Base-by-base conservation (phyloP, 2,113 vertebrate genomes). In the Prinia subflava region DNA sequence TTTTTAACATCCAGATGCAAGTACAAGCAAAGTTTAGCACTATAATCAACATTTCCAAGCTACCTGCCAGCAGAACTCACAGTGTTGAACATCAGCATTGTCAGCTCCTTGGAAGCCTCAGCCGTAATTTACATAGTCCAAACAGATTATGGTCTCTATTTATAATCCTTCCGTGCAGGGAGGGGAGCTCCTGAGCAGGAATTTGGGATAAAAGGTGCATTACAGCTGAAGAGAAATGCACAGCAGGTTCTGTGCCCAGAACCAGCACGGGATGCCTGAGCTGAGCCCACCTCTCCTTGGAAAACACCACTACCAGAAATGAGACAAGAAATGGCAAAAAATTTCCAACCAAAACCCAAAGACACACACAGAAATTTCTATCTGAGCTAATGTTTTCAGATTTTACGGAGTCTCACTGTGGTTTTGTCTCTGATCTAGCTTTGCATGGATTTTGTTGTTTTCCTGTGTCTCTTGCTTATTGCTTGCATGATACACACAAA, bases 31-130 rank as follows among this genome's bases (percentile, higher is more conserved):
- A 14, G 41, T 24, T 89, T 53, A 84, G 59, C 39, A 21, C 37
- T 19, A 31, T n/a, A 53, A 49, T 33, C 42, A 77, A 80, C 42
- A 60, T 33, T 73, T 53, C 69, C n/a, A 22, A 89, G 81, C 41
- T 69, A 42, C 20, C 47, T 80, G 53, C 63, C 81, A 64, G 59
- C 63, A 73, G 73, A 91, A 73, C 24, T 73, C 71, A 33, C 19
- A 28, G 55, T 6, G 41, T 49, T 90, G 89, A 92, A 56, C 67
- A 80, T 64, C 75, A 64, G 67, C 53, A 49, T 1, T n/a, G 49
- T 70, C 80, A 90, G 71, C 80, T 80, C 71, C 76, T 62, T 73
- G 63, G 79, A 89, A 80, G 56, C 9, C 60, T 60, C 50, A 25
- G 73, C 25, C 18, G 4, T n/a, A 49, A 53, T 83, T 80, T 37